Evolutionary conservation across 2,113 vertebrate genomes (phyloP), one percentile per base, ranked within the genome.

Genomic region (Phyllostomus discolor): DNA sequence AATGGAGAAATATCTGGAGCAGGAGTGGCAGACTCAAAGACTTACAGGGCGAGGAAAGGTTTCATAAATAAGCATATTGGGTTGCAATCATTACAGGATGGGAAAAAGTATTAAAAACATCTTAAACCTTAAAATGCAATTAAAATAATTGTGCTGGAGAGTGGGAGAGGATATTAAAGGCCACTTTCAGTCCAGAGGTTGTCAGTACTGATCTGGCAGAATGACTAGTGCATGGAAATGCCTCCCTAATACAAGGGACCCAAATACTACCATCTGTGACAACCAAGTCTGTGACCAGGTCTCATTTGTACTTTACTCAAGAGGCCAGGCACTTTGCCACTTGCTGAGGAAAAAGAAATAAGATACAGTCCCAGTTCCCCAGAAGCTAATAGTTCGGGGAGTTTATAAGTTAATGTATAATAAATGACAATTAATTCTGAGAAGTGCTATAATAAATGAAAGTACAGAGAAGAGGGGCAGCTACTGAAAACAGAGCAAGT

Each of bases 311-410:
- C 19, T 76, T 91, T 43, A 35, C 3, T 35, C 17, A 80, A 64
- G 33, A 38, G 2, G 1, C 28, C 4, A 0, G 3, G 1, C 4
- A 22, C 5, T 62, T 78, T 54, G 1, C 14, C 6, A 19, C 28
- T 33, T 83, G 57, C 14, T 76, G 41, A 83, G 46, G 8, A 66
- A 52, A 24, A 17, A 54, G 10, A 11, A 0, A 35, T 31, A 50
- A 70, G 1, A 86, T 35, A 38, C 1, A 43, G 38, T 89, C 10
- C 14, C 28, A 12, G 2, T 83, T 97, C 7, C 16, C 43, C 84
- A 82, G 67, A 91, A 43, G 8, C 10, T 88, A 46, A 95, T 26
- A 24, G 7, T 67, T 94, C 43, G 10, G 31, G 17, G 46, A 84
- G 10, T 70, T 84, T 75, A 33, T 17, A 81, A 81, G 14, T 43